phyloP scores from a whole-genome alignment of 37 sponge, comb jelly and placozoan genomes.

The Halichondria panicea region DNA sequence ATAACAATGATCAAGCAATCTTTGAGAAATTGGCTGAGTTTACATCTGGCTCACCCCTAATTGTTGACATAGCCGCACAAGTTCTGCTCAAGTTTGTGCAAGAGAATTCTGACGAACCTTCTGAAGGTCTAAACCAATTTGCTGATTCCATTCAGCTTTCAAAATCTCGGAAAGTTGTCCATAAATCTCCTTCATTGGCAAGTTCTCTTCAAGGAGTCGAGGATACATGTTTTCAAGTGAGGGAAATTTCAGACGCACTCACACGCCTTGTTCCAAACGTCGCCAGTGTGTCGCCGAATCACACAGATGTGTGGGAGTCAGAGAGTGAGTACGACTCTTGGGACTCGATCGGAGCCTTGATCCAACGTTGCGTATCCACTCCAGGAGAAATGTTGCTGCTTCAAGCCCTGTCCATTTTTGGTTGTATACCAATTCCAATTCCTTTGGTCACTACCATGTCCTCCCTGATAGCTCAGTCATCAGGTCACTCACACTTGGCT shows the following conservation, averaged over 20 bases:
- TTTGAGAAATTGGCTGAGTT: conserved; percentile 40
- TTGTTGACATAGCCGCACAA: conserved; percentile 17
- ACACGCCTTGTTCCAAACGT: neutral
- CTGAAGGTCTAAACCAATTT: neutral
- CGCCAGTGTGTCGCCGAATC: neutral
- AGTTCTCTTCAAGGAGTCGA: too few species aligned
- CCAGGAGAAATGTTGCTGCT: conserved; percentile 21
- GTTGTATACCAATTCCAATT: conserved; percentile 15
- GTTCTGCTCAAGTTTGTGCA: neutral
- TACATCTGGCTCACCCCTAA: conserved; percentile 33
- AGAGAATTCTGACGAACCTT: too few species aligned
- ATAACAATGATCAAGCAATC: conserved; percentile 8
- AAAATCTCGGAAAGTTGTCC: neutral
- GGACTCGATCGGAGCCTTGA: conserved; percentile 18
- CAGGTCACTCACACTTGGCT: conserved; percentile 15
- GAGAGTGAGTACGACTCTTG: conserved; percentile 34
- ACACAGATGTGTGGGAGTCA: conserved; percentile 10
- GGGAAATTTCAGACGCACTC: neutral
- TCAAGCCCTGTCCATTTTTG: conserved; percentile 21
- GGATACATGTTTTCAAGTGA: neutral
- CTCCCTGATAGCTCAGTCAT: conserved; percentile 13
- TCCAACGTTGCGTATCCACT: conserved; percentile 12
- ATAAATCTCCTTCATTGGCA: neutral
- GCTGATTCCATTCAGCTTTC: too few species aligned
- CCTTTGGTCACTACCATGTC: conserved; percentile 13